Evolutionary conservation across 2,797 vertebrate genomes (phyloP).

Genomic region (Poeciliopsis gracilis): DNA sequence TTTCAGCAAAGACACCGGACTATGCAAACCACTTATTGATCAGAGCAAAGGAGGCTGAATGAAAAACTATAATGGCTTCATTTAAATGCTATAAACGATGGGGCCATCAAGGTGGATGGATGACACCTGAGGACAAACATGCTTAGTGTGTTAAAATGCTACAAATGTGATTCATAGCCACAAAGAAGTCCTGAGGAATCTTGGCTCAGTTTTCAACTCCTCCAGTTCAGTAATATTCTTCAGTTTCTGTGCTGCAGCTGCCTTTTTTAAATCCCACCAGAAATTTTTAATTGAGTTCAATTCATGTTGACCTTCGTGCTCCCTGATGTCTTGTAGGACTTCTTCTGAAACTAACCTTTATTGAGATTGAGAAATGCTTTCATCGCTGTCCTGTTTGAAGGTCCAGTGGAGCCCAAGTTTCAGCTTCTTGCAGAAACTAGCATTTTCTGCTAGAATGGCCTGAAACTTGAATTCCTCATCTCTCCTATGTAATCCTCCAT

Average conservation of each 20-base stretch:
- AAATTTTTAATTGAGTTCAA: neutral
- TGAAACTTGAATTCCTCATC: neutral
- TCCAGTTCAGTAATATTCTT: neutral
- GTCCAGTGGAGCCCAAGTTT: neutral
- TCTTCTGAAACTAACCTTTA: neutral
- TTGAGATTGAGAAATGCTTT: neutral
- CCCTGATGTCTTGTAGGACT: neutral
- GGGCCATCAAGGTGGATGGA: constrained; percentile 20
- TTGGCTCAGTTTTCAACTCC: neutral
- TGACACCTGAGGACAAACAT: neutral
- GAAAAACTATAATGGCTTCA: constrained; percentile 41
- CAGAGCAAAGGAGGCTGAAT: constrained; percentile 25
- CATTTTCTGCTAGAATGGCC: neutral
- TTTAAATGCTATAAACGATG: constrained; percentile 37
- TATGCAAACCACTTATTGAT: constrained; percentile 61
- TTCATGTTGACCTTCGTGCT: neutral
- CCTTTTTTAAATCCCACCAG: neutral
- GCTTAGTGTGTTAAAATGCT: neutral
- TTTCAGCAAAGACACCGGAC: constrained; percentile 33
- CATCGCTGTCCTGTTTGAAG: neutral
- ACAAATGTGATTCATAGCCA: neutral
- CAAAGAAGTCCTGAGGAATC: neutral
- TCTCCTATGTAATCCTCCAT: neutral
- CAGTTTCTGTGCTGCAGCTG: neutral
- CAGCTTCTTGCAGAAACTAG: neutral